These are phyloP conservation scores for Crypturellus undulatus DNA, from an alignment of 2,113 vertebrate genomes.

Conservation along the genomic window DNA sequence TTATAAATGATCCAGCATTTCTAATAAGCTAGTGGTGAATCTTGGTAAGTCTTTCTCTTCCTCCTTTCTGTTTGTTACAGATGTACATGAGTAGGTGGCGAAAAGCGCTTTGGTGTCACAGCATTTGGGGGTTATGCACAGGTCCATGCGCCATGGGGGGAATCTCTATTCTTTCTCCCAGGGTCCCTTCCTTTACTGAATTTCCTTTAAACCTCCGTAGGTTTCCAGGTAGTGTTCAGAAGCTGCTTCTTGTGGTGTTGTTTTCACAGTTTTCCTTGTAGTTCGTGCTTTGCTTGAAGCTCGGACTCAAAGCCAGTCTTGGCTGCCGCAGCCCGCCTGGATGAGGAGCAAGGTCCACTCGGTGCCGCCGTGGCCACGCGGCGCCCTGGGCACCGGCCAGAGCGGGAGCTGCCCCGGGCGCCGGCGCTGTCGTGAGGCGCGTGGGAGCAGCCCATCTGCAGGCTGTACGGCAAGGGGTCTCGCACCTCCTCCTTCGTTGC, in stretches of 20 bases:
- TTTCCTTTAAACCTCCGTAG: constrained; percentile 10
- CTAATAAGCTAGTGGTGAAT: not conserved
- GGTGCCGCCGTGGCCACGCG: too few relatives aligned
- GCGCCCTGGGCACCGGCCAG: not conserved
- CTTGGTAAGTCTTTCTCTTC: not conserved
- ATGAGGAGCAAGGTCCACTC: constrained; percentile 54
- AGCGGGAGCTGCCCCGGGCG: not conserved
- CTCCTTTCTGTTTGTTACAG: not conserved
- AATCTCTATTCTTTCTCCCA: not conserved
- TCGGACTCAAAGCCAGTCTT: constrained; percentile 46
- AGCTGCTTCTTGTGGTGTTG: constrained; percentile 25
- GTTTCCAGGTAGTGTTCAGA: constrained; percentile 14
- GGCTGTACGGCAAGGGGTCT: not conserved
- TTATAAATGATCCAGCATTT: not conserved
- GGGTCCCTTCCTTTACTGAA: not conserved
- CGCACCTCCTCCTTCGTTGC: not conserved
- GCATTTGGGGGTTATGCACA: not conserved
- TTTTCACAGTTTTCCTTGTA: constrained; percentile 54
- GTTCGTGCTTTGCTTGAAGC: constrained; percentile 41
- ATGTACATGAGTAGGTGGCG: not conserved
- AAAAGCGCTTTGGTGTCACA: not conserved
- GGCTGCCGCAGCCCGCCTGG: not conserved
- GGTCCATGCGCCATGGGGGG: not conserved
- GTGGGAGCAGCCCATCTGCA: rapidly evolving
- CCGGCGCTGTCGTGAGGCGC: not conserved